These are phyloP conservation scores for Oceanodroma leucorhoa DNA, from an alignment of 2,797 vertebrate species.

Conservation along the genomic window DNA sequence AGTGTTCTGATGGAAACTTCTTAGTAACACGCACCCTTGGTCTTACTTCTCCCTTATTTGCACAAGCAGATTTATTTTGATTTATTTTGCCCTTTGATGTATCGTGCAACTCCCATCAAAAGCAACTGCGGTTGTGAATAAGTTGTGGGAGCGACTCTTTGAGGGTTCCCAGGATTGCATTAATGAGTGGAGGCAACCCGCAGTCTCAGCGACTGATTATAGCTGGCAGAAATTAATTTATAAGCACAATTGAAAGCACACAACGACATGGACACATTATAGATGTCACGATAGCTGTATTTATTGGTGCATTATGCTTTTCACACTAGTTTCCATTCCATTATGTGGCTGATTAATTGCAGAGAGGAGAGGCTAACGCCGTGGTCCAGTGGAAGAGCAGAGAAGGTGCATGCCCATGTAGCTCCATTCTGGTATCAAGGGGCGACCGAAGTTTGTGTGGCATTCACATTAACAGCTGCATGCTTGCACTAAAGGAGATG, in stretches of 20 bases:
- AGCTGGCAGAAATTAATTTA: not conserved
- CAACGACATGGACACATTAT: fast-evolving
- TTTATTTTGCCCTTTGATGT: slow-evolving; percentile 36
- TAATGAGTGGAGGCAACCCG: not conserved
- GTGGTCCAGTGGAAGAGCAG: not conserved
- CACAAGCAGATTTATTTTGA: not conserved
- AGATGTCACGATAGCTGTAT: not conserved
- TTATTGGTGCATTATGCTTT: not conserved
- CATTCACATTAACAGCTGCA: not conserved
- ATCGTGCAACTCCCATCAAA: not conserved
- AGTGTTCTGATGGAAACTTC: not conserved
- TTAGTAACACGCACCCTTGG: not conserved
- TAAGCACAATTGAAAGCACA: not conserved
- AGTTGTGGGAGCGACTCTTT: not conserved
- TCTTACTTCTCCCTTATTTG: slow-evolving; percentile 4
- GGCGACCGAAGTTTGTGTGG: not conserved
- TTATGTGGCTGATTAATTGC: not conserved
- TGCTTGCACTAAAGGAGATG: not conserved
- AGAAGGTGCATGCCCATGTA: not conserved
- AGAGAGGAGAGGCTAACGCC: not conserved
- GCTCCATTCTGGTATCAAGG: not conserved
- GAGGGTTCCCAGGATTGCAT: not conserved
- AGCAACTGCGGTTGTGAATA: not conserved
- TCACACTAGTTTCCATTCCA: not conserved
- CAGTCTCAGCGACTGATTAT: not conserved